phyloP scores from a whole-genome alignment of 2,888 invertebrate species.

The Apocheima hispidaria region DNA sequence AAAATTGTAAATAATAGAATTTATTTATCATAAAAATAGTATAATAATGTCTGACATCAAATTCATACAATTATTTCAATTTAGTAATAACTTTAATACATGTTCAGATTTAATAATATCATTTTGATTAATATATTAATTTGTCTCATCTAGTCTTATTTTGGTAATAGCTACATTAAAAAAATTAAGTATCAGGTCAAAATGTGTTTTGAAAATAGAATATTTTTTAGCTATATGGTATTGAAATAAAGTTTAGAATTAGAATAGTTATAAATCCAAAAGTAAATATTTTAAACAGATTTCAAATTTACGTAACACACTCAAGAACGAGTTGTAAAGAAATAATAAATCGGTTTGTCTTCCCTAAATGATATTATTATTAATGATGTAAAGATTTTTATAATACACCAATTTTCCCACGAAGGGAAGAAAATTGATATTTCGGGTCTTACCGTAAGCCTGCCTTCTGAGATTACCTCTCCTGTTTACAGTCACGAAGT shows the following conservation, averaged over 20 bases:
- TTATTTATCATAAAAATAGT: constrained; percentile 3
- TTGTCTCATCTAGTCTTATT: constrained; percentile 16
- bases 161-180: neutral
- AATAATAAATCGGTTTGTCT: constrained; percentile 25
- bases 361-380: constrained; percentile 19
- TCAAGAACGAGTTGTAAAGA: neutral
- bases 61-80: neutral
- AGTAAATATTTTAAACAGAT: neutral
- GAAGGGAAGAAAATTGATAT: neutral
- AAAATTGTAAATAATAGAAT: constrained; percentile 19
- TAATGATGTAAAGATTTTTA: neutral
- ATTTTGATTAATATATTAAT: constrained; percentile 1
- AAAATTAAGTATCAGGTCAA: neutral
- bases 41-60: neutral
- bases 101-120: constrained; percentile 7
- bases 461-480: no score
- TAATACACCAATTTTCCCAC: neutral
- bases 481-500: no score
- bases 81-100: neutral
- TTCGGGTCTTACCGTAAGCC: no score
- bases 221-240: neutral
- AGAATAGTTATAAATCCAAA: neutral
- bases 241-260: neutral
- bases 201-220: neutral
- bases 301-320: neutral